Conservation (phyloP, 2,797 vertebrate species). For the Atherinosoma microstoma region DNA sequence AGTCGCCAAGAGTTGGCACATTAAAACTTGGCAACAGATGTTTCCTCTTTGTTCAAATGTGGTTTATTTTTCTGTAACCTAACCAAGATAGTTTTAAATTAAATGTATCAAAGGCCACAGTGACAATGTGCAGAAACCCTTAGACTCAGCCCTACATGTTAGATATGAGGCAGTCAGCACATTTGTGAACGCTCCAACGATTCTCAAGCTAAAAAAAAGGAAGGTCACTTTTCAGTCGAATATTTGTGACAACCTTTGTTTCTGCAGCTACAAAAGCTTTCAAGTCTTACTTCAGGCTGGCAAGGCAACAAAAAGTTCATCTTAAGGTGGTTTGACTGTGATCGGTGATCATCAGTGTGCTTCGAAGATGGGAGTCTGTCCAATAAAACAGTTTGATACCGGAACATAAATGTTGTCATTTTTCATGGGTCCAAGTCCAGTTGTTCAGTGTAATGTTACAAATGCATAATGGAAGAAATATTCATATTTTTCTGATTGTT, state of each 20-base stretch:
- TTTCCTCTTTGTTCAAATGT: slow-evolving; percentile 35
- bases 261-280: background rate
- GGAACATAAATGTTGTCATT: background rate
- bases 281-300: background rate
- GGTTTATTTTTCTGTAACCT: slow-evolving; percentile 57
- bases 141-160: background rate
- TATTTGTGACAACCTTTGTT: slow-evolving; percentile 10
- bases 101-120: slow-evolving; percentile 35
- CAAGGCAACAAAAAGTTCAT: background rate
- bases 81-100: slow-evolving; percentile 24
- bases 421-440: background rate
- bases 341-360: background rate
- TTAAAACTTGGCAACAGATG: slow-evolving; percentile 10
- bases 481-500: background rate
- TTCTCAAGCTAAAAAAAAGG: background rate
- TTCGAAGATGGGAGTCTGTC: slow-evolving; percentile 32
- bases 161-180: background rate
- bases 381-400: slow-evolving; percentile 60
- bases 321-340: background rate
- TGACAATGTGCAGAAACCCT: slow-evolving; percentile 14
- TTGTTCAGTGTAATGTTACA: background rate
- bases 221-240: background rate
- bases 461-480: background rate
- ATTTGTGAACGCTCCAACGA: slow-evolving; percentile 4
- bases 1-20: slow-evolving; percentile 7